Base-by-base conservation (phyloP, 2,797 vertebrate genomes). In the Nothura maculosa region DNA sequence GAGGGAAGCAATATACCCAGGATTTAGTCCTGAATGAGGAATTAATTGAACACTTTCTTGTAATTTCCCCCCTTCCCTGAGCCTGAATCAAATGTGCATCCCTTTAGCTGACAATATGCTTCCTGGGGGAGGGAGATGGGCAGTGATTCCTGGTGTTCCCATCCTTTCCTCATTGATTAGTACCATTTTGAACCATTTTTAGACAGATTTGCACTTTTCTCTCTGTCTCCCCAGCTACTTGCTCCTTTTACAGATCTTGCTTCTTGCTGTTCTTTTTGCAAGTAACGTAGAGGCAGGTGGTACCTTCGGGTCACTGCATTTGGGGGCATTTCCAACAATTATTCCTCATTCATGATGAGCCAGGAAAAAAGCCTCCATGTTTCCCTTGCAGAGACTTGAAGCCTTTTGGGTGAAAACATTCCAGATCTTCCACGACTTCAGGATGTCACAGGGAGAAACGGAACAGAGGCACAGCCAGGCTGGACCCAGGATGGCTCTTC, bases 11-110 rank as follows among this genome's bases (percentile, higher is more conserved):
- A 94, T 93, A 78, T 81, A 4, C 42, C 7, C 52, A 76, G 18
- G 61, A 57, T 73, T 32, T 2, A 18, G 79, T 60, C 48, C 45
- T 79, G 77, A 94, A 93, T 55, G 32, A 95, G 80, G 75, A 95
- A 96, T 92, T 96, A 96, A 97, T 95, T 86, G 90, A 92, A 95
- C 95, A 79, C 90, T 94, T 96, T 85, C 57, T 94, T 94, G 89
- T 89, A 32, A 95, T 90, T 93, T 42, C 76, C 38, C 25, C 9
- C 9, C 5, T 3, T 20, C 12, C 36, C 30, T 6, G 1, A 7
- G 9, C 6, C 27, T 45, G 32, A 84, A 47, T 28, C 13, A 27
- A 60, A 34, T 43, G 45, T 21, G 18, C 27, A 27, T 63, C 32
- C 57, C 32, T 43, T 5, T 14, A 66, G 50, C 55, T 47, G n/a